Base-by-base conservation (phyloP, 1,140 invertebrate genomes). In the Temnothorax curvispinosus region DNA sequence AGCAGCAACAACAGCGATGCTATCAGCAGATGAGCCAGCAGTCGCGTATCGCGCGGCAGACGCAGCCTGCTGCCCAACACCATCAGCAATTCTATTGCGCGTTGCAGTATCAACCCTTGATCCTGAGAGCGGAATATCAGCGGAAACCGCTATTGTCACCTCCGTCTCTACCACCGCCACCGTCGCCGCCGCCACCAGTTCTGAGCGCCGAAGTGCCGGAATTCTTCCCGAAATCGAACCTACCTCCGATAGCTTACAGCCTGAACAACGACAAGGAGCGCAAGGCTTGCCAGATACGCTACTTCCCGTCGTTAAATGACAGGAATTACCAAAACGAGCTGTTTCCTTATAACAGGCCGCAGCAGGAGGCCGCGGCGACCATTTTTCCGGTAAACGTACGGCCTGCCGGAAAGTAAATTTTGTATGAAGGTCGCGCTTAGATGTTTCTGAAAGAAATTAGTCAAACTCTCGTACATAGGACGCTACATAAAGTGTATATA, bases 151-250 rank as follows among this genome's bases (percentile, higher is more conserved):
- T 75, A 11, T 47, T 65, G 8, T 27, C 60, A 38, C 32, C 80
- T 41, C 13, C 71, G 0, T 32, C 69, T 2, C 69, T 44, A 38
- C 18, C 47, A 9, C 32, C 54, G 50, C 64, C 13, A 1, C 67
- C 52, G 9, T 85, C 76, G 18, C 21, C 85, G 5, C 21, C 82
- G 3, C 75, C 92, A 0, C 91, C 92, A 7, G 47, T 92, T 35
- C 52, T 95, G 11, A 94, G 94, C 75, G 90, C 94, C 6, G 93
- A 95, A 65, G 94, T 94, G 8, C 94, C 94, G 3, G 94, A 95
- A 90, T 95, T 95, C 71, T 95, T 94, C 50, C 94, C 94, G 0
- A 94, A 95, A 52, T 67, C 81, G n/a, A 75, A 4, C 32, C 32
- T 72, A 32, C 7, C 52, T 4, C 87, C 90, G 18, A 60, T 71